Evolutionary conservation across 1,140 invertebrate genomes (phyloP).

Genomic region (Heterodera schachtii): DNA sequence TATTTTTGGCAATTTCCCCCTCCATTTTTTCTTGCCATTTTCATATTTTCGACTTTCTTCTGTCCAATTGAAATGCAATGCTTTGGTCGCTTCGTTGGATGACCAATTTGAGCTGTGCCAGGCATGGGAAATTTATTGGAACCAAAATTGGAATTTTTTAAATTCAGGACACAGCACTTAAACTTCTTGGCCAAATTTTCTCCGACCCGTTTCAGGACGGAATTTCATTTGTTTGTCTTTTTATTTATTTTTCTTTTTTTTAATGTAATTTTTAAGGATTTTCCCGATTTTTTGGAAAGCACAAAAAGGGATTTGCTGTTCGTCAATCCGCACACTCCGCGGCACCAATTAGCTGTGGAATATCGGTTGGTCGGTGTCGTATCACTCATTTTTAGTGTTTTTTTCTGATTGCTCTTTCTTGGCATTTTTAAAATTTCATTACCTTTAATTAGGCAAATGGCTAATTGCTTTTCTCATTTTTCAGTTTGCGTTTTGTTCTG

Average conservation of each 20-base stretch:
- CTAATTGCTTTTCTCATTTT: background rate
- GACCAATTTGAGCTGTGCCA: conserved; percentile 28
- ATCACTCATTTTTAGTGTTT: background rate
- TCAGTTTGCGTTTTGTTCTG: conserved; percentile 11
- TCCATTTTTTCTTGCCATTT: too few species aligned
- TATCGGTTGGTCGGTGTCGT: background rate
- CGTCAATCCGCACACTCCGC: conserved; percentile 1
- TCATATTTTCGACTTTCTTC: background rate
- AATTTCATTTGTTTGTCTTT: conserved; percentile 4
- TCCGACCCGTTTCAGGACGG: background rate
- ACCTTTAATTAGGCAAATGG: too few species aligned
- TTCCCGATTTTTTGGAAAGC: conserved; percentile 11
- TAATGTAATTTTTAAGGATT: background rate
- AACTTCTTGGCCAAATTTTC: background rate
- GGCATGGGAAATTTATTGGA: background rate
- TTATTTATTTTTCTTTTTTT: background rate
- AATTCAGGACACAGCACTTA: conserved; percentile 17
- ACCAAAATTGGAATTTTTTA: background rate
- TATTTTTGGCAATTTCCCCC: background rate
- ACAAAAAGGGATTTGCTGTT: conserved; percentile 7
- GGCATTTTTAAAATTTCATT: background rate
- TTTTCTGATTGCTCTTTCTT: background rate
- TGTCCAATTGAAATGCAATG: background rate
- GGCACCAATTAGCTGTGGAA: conserved; percentile 20
- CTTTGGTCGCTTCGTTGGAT: conserved; percentile 5